Evolutionary conservation across 2,797 vertebrate species (phyloP), one percentile per base, ranked within the genome.

Genomic region (Xenentodon cancila): DNA sequence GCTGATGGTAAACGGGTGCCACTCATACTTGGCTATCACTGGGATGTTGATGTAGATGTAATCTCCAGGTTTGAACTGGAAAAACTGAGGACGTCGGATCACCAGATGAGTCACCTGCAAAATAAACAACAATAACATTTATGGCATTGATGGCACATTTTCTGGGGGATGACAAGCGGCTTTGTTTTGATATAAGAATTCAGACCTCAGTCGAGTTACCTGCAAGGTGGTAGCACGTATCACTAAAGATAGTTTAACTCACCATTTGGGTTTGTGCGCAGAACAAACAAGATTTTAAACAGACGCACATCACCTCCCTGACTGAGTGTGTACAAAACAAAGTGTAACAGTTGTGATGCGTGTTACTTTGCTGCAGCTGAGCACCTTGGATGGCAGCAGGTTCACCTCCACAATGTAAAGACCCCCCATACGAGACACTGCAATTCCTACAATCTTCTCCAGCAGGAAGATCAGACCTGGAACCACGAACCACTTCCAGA

Each of bases 1-100:
- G 94, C 97, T 96, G 91, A 98, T 96, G 75, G 95, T 97, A 82
- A 98, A 97, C 0, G 96, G 97, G 2, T 97, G 96, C 96, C 96
- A 97, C 85, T 97, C 95, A 0, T 94, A 96, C 81, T 93, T 92
- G 15, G 96, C 95, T 0, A 97, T 94, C 65, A 77, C 91, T 0
- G 96, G 95, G 48, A 97, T 76, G 87, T 97, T 97, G 77, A 98
- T 89, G 76, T 94, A 98, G 20, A 98, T 22, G 12, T 94, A 98
- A 77, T 98, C 96, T 2, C 97, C 96, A 0, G 97, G 94, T 73
- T 94, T 93, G 66, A 95, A 97, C 19, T 89, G 93, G 86, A 98
- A 97, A 59, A 90, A 94, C 46, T 78, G 91, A 0, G 96, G 94
- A 11, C 95, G 91, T 77, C 86, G 91, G 59, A 97, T 95, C 52